These are phyloP conservation scores for Megathymus violae DNA, from an alignment of 1,140 invertebrate genomes.

Conservation along the genomic window DNA sequence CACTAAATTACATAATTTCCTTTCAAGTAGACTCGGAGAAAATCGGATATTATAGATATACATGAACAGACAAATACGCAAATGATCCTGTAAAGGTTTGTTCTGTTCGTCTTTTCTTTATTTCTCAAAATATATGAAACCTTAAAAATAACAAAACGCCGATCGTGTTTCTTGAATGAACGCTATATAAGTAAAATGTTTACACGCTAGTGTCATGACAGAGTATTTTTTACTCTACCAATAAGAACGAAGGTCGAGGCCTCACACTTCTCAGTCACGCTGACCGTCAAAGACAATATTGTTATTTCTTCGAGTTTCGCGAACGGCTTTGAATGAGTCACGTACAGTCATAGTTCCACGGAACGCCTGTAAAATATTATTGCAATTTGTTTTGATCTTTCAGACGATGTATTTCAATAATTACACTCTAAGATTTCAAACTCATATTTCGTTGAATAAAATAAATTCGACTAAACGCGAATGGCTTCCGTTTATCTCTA, in stretches of 20 bases:
- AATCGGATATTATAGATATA: too few species aligned
- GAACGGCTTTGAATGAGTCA: slow-evolving; percentile 36
- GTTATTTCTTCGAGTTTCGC: slow-evolving; percentile 44
- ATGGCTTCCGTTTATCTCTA: background rate
- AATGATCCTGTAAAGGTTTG: too few species aligned
- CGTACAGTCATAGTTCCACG: slow-evolving; percentile 31
- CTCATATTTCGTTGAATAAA: slow-evolving; percentile 29
- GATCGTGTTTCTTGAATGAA: background rate
- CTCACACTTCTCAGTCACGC: slow-evolving; percentile 41
- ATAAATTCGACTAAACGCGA: background rate
- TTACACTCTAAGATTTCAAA: slow-evolving; percentile 2
- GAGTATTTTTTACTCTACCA: slow-evolving; percentile 37
- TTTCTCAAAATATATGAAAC: too few species aligned
- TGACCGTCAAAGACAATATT: slow-evolving; percentile 30
- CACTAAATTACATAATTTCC: too few species aligned
- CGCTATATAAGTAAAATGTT: slow-evolving; percentile 7
- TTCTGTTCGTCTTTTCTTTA: too few species aligned
- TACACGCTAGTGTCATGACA: slow-evolving; percentile 5
- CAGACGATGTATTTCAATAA: slow-evolving; percentile 9
- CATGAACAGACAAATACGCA: too few species aligned
- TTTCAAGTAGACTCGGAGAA: too few species aligned
- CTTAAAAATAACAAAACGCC: background rate
- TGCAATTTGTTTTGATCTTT: slow-evolving; percentile 19
- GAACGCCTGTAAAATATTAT: slow-evolving; percentile 11
- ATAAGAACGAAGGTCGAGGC: slow-evolving; percentile 42